Percentiles rank a stretch among this genome's conserved stretches.
Evolutionary conservation across 2,888 invertebrate species (phyloP).

Genomic region (Sthenelais limicola): DNA sequence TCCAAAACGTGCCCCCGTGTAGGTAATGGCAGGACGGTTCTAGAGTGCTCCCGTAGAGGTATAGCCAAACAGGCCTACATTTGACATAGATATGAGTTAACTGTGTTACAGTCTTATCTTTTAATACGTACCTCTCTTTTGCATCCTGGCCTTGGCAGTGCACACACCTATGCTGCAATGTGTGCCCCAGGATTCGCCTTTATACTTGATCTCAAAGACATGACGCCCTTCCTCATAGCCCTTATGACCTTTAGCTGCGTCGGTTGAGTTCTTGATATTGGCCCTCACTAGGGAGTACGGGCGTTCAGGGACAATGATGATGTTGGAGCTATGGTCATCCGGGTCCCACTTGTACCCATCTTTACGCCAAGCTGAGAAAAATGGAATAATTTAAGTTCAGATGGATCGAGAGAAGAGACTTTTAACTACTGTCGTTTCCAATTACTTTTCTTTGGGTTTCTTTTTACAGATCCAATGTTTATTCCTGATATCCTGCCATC

Average conservation of each 20-base stretch:
- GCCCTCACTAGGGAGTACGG: constrained; percentile 44
- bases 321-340: constrained; percentile 26
- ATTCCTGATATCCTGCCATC: too few species aligned
- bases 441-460: too few species aligned
- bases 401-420: too few species aligned
- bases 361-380: not conserved
- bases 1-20: too few species aligned
- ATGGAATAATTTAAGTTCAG: too few species aligned
- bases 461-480: too few species aligned
- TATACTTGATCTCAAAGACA: constrained; percentile 41
- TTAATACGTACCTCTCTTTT: constrained; percentile 13
- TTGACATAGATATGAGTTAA: too few species aligned
- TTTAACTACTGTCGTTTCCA: too few species aligned
- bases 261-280: constrained; percentile 42
- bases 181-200: constrained; percentile 44
- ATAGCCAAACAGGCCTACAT: too few species aligned
- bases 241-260: constrained; percentile 43
- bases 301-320: not conserved
- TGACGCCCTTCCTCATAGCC: constrained; percentile 41
- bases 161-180: constrained; percentile 45
- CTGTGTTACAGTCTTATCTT: too few species aligned
- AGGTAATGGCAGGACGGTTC: too few species aligned
- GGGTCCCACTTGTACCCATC: constrained; percentile 21
- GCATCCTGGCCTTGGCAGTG: constrained; percentile 26
- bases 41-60: too few species aligned